Base-by-base conservation (phyloP, 2,113 vertebrate species). In the Proterorhinus semilunaris region DNA sequence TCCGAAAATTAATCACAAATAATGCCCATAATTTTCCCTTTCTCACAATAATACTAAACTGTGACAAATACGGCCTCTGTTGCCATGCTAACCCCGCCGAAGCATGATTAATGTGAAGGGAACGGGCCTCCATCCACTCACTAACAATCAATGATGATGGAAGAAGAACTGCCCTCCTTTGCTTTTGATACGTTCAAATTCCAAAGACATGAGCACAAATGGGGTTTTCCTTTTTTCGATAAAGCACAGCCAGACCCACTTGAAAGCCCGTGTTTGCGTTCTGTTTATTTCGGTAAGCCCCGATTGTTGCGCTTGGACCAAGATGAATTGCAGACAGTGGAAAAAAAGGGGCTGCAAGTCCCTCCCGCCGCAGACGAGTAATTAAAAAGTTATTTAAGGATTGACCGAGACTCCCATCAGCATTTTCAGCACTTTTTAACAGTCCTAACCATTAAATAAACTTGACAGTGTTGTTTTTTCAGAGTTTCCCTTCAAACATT, bases 391-490 rank as follows among this genome's bases (percentile, higher is more conserved):
- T 75, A 75, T 73, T 78, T 65, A 67, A 62, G 49, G 42, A 8
- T 72, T 48, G 44, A 63, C 62, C 44, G 11, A 63, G 43, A 48
- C 47, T 16, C n/a, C 68, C 48, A 42, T 62, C 54, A n/a, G 69
- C 57, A 73, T 46, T 52, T 62, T 49, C 46, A 76, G 46, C 57
- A 11, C 2, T 1, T 44, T 68, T 75, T 53, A 17, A 71, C 45
- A 65, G 47, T 50, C 13, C 44, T 52, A 81, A 65, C 21, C 0
- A 1, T 58, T 52, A 82, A 75, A 72, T 71, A 8, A 53, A 76
- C 76, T 59, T 1, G 80, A 74, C 48, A 53, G 70, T 54, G 58
- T 71, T 50, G 74, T 71, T 62, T 50, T 50, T 48, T 63, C 44
- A 16, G 44, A 16, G 12, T 61, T 45, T 44, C 43, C 10, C 7